phyloP scores from a whole-genome alignment of 2,888 invertebrate species.

The Achlya flavicornis region DNA sequence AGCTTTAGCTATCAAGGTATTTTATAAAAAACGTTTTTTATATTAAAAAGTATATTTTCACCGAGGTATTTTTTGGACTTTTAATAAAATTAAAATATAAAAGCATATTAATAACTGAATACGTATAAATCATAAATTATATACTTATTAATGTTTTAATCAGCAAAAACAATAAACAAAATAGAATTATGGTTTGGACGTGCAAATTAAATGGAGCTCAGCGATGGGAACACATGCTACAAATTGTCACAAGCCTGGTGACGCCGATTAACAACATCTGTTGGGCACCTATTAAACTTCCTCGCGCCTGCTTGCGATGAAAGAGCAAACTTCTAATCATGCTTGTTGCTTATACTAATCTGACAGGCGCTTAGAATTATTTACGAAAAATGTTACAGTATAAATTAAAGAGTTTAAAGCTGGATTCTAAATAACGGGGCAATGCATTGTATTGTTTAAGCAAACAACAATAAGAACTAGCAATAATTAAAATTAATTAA shows the following conservation, averaged over 20 bases:
- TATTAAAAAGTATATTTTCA: too few relatives aligned
- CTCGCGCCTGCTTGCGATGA: conserved; percentile 49
- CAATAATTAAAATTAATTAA: too few relatives aligned
- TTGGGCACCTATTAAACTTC: conserved; percentile 26
- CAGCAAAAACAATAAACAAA: not conserved
- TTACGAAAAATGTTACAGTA: conserved; percentile 7
- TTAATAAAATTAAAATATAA: too few relatives aligned
- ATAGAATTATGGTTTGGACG: not conserved
- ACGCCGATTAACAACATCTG: conserved; percentile 49
- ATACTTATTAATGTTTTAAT: not conserved
- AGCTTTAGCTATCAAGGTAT: too few relatives aligned
- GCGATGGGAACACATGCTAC: not conserved
- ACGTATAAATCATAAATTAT: too few relatives aligned
- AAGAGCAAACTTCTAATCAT: conserved; percentile 53
- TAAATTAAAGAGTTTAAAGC: not conserved
- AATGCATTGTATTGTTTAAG: too few relatives aligned
- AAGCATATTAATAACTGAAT: not conserved
- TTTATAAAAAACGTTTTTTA: too few relatives aligned
- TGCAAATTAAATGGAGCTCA: not conserved
- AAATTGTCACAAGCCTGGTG: not conserved
- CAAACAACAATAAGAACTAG: too few relatives aligned
- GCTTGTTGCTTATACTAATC: conserved; percentile 56
- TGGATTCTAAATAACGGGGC: too few relatives aligned
- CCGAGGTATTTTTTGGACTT: too few relatives aligned
- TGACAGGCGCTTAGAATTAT: conserved; percentile 39